Percentiles rank a stretch among this genome's conserved stretches.
phyloP scores from a whole-genome alignment of 2,888 invertebrate genomes.

The Caenorhabditis angaria region DNA sequence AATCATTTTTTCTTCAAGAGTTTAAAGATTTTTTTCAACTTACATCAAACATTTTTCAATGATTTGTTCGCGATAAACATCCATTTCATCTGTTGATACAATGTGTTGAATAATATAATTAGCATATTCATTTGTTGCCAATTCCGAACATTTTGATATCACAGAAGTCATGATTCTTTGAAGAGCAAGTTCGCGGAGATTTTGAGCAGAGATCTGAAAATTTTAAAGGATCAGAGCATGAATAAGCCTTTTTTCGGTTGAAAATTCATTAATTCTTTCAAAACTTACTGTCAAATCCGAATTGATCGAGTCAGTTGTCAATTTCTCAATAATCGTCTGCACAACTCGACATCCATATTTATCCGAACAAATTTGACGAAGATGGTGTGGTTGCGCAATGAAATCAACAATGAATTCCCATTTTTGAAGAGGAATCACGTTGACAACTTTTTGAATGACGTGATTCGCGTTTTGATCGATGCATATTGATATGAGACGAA shows the following conservation, averaged over 20 bases:
- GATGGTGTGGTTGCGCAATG: slow-evolving; percentile 20
- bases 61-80: slow-evolving; percentile 51
- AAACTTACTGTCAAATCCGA: slow-evolving; percentile 21
- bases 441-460: slow-evolving; percentile 61
- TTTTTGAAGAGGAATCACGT: slow-evolving; percentile 18
- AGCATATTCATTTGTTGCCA: slow-evolving; percentile 65
- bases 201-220: slow-evolving; percentile 15
- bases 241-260: too few relatives aligned
- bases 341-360: slow-evolving; percentile 60
- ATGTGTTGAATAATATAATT: slow-evolving; percentile 69
- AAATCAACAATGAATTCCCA: slow-evolving; percentile 39
- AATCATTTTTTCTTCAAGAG: too few relatives aligned
- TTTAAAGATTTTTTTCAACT: slow-evolving; percentile 14
- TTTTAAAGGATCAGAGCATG: too few relatives aligned
- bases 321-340: slow-evolving; percentile 52
- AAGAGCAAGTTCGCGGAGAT: slow-evolving; percentile 20
- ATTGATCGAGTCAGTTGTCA: slow-evolving; percentile 30
- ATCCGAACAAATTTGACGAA: slow-evolving; percentile 43
- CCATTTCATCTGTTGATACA: slow-evolving; percentile 43
- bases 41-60: slow-evolving; percentile 61
- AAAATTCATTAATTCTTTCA: too few relatives aligned
- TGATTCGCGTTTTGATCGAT: slow-evolving; percentile 67
- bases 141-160: slow-evolving; percentile 31
- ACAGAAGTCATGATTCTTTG: slow-evolving; percentile 41
- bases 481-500: slow-evolving; percentile 49